These are phyloP conservation scores for Drosophila borborema DNA, from an alignment of 2,888 invertebrate species.

Conservation along the genomic window DNA sequence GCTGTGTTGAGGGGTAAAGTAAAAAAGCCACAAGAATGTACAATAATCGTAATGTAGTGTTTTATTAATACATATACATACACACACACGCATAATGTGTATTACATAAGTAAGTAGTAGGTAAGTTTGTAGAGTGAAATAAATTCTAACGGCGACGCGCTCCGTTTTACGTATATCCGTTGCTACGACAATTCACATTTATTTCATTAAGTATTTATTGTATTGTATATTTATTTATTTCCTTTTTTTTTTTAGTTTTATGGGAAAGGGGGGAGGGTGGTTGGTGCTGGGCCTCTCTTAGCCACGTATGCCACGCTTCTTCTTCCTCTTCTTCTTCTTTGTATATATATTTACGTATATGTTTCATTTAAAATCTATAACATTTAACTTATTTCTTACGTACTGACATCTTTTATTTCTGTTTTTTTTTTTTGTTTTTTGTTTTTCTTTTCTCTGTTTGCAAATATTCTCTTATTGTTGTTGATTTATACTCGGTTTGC, in stretches of 20 bases:
- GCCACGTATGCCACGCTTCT: constrained; percentile 28
- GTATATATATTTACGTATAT: constrained; percentile 54
- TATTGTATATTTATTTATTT: constrained; percentile 36
- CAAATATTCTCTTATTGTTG: constrained; percentile 71
- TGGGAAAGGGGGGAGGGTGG: constrained; percentile 7
- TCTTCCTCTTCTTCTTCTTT: constrained; percentile 12
- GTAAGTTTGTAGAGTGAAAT: constrained; percentile 72
- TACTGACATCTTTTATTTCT: constrained; percentile 30
- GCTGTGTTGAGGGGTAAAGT: constrained; percentile 38
- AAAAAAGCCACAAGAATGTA: constrained; percentile 79
- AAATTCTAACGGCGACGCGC: constrained; percentile 58
- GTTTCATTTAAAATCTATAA: constrained; percentile 76
- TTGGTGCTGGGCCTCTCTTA: constrained; percentile 34
- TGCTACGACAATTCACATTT: constrained; percentile 81
- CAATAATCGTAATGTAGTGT: constrained; percentile 59
- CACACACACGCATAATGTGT: constrained; percentile 31
- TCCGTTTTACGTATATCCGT: constrained; percentile 81
- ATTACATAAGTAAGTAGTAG: constrained; percentile 66
- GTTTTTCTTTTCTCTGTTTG: constrained; percentile 5
- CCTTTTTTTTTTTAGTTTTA: constrained; percentile 22
- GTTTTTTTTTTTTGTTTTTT: background rate
- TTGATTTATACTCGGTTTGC: constrained; percentile 55
- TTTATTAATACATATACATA: constrained; percentile 49
- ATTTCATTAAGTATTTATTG: constrained; percentile 72
- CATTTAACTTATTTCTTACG: constrained; percentile 76